Conservation (phyloP, 2,797 vertebrate genomes). For the Ptychadena robeensis region DNA sequence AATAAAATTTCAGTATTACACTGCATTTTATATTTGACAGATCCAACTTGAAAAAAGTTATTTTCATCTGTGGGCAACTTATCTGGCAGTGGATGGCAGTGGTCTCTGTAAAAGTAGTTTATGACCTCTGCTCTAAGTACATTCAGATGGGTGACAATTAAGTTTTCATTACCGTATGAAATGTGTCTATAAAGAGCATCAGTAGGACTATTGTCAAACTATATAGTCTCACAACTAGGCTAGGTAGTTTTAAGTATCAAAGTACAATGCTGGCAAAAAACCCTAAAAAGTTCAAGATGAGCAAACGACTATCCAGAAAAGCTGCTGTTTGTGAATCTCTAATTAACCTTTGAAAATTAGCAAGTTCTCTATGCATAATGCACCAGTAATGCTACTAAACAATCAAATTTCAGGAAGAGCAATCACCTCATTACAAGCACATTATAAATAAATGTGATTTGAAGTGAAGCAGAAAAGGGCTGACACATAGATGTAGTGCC, state of each 20-base stretch:
- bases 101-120: too few species aligned
- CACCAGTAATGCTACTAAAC: conserved; percentile 7
- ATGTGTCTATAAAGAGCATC: too few species aligned
- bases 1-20: too few species aligned
- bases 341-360: conserved; percentile 28
- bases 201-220: too few species aligned
- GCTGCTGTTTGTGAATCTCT: not conserved
- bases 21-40: too few species aligned
- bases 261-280: not conserved
- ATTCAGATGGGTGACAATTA: too few species aligned
- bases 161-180: too few species aligned
- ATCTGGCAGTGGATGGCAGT: too few species aligned
- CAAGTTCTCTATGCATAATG: conserved; percentile 3
- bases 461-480: not conserved
- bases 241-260: not conserved
- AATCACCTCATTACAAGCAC: conserved; percentile 28
- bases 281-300: not conserved
- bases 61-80: too few species aligned
- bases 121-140: too few species aligned
- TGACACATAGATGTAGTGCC: not conserved
- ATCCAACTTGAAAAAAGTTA: too few species aligned
- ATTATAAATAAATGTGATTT: conserved; percentile 5
- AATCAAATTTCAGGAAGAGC: conserved; percentile 33
- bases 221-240: too few species aligned
- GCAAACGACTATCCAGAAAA: not conserved